Evolutionary conservation across 2,113 vertebrate species (phyloP), one percentile per base, ranked within the genome.

Genomic region (Tragulus kanchil): DNA sequence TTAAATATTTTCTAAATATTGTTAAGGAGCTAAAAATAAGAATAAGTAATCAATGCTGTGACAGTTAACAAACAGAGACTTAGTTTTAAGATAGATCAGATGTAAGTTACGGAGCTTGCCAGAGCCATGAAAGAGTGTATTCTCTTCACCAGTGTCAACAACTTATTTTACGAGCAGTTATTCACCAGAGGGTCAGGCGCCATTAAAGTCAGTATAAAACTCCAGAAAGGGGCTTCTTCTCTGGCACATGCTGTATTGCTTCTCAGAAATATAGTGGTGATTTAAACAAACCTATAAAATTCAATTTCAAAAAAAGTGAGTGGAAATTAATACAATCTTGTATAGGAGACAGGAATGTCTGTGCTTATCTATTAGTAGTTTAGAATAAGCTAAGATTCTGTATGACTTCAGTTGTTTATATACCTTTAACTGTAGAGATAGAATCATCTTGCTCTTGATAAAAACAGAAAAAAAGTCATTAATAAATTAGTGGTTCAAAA

Each of bases 11-110:
- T 81, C 42, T 81, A 89, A 85, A 71, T 54, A 71, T 28, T 73
- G 9, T 17, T 90, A 84, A 96, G 50, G 71, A 85, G 23, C n/a
- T 90, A 93, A 93, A 95, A 71, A 62, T 45, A 90, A 50, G 58
- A 77, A 26, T 31, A 42, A 67, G 59, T 26, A 28, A 58, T 73
- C 71, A 59, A 71, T 36, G 45, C 0, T 21, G 3, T 64, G 15
- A 61, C 31, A 88, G 31, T 59, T 28, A 26, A 21, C 15, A 67
- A 87, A 56, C 16, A 92, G 48, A 93, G 25, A 50, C 16, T 19
- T 36, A 42, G 16, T 17, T 59, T 9, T 88, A 48, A 56, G 6
- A 36, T 15, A 31, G 75, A 73, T 71, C 58, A 26, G 58, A 58
- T 62, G 10, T 56, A 65, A 92, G 10, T 42, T 58, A n/a, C 1